Evolutionary conservation across 2,888 invertebrate genomes (phyloP), one percentile per base, ranked within the genome.

Genomic region (Lacanobia wlatinum): DNA sequence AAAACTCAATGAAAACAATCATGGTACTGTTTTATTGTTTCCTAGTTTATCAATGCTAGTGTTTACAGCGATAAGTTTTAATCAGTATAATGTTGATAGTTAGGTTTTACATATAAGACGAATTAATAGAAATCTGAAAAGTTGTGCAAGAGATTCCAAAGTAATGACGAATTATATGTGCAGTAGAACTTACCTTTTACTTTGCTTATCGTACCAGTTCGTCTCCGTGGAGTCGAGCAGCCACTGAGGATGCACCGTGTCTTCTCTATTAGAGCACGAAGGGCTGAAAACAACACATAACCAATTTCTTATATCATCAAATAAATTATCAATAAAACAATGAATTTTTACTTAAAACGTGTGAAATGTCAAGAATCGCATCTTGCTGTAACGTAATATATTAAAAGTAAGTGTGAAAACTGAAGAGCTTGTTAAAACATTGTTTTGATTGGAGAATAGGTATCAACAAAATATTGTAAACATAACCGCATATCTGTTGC

Each of bases 231-330:
- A 96, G 87, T 97, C 97, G 55, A 97, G 91, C 23, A 97, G 92
- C 97, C 97, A 97, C 80, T 97, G 97, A 2, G 97, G 97, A 83
- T 97, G 97, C 18, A 97, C 97, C 2, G 97, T 97, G 83, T 97
- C 97, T 86, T 97, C 97, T 71, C 97, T 96, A 84, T 96, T 96
- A 5, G 96, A 96, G 82, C 96, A 94, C 63, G 96, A 94, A 78
- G 96, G 95, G 71, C 95, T 96, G 80, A 64, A 89, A 80, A 64
- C 40, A 77, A 53, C 38, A 61, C 52, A 70, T 64, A 48, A 53
- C 58, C 40, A 63, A 14, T 69, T 43, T 52, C 40, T 23, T 48
- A 76, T 1, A 12, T 40, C 21, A 40, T 16, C 14, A 0, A 61
- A 0, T 28, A 28, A 21, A 8, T 21, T 21, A 12, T 0, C 12